Evolutionary conservation across 2,888 invertebrate species (phyloP), one percentile per base, ranked within the genome.

Genomic region (Carabus problematicus): DNA sequence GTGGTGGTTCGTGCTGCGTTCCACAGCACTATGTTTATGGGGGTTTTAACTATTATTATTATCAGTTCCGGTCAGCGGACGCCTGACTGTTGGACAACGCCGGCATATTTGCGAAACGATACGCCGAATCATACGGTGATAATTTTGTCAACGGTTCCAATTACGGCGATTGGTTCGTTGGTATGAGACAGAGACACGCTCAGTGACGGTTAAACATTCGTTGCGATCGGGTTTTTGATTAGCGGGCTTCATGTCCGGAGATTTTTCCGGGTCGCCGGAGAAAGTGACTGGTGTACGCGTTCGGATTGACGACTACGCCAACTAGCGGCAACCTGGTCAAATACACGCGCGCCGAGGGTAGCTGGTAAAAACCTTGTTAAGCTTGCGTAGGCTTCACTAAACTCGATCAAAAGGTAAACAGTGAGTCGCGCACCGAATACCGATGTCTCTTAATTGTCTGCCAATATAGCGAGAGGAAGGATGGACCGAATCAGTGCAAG

Each of bases 371-470:
- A 75, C 73, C 75, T 76, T 74, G 76, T 75, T 75, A 76, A 73
- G 74, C 63, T 56, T 29, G 61, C 73, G 73, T 72, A 71, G 75
- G 74, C 74, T 71, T 70, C 72, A 71, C 71, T 72, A 74, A 77
- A 79, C 78, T 79, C 80, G 80, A 81, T 81, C 81, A 81, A 78
- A 78, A 78, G 75, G 80, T 78, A 80, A 80, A 81, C 79, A 80
- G 74, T 75, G 74, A 74, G 72, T 76, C 76, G 79, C 78, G 78
- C 75, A 75, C 75, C 76, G 81, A 80, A 79, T 79, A 79, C 79
- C 77, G 79, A 79, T 81, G 80, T 77, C 77, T 79, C 79, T 78
- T 81, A 81, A 81, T 81, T 81, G 81, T 79, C 79, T 78, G 78
- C 78, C 79, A 79, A 79, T 79, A 80, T 77, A 77, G 49, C 77